Base-by-base conservation (phyloP, 2,797 vertebrate genomes). In the Momotus momota region DNA sequence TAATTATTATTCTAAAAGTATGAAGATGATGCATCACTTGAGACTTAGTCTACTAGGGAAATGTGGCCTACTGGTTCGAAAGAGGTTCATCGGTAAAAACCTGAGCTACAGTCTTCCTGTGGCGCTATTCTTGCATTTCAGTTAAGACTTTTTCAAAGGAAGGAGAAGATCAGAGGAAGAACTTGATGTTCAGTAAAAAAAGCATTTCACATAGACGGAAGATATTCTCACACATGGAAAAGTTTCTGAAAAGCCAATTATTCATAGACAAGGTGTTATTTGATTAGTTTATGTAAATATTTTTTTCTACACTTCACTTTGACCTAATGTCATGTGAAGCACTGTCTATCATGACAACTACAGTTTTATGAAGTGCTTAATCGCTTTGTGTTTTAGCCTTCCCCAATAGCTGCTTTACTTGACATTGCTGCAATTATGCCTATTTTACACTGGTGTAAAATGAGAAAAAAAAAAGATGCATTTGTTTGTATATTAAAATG, bases 221-320 rank as follows among this genome's bases (percentile, higher is more conserved):
- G n/a, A 75, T 4, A 33, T 66, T 51, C 35, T 83, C 18, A 19
- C 8, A 5, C 1, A 2, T 80, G 84, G 10, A 85, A 49, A 40
- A 16, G 8, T 90, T 94, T 79, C 71, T 57, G 33, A 61, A 86
- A 93, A 88, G 33, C 13, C 45, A 90, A 6, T 78, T 88, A 40
- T n/a, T 64, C 40, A 22, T 22, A 26, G 2, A 66, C 7, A 21
- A 60, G 10, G 16, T 78, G 12, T 82, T 86, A 43, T 77, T 94
- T 75, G 19, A 67, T 64, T 84, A 81, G 60, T 19, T 45, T 87
- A 35, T 81, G 75, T 95, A 93, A 96, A 91, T 91, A 91, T 21
- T 65, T 88, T 92, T 94, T 94, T 48, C 85, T 88, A 92, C n/a
- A 9, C 51, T 95, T 93, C 65, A 41, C 7, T 91, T 81, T 69